Base-by-base conservation (phyloP, 2,888 invertebrate species). In the Marasmarcha lunaedactyla region DNA sequence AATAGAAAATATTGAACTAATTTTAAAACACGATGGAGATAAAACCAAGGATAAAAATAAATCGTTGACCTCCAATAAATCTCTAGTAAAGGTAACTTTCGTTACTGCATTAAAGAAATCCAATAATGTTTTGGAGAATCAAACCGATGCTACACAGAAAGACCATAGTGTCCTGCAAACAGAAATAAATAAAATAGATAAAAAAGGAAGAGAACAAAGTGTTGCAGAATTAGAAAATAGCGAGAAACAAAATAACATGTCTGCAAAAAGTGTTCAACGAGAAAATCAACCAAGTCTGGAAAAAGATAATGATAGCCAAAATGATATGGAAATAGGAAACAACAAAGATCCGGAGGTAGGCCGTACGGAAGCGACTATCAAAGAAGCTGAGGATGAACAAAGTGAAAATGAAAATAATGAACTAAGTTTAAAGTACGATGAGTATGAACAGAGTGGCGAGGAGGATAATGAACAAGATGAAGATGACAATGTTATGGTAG, bases 401-500 rank as follows among this genome's bases (percentile, higher is more conserved):
- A 35, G 35, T 34, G 33, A 26, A 40, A 27, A 39, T 4, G 13
- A 36, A 11, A 40, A 42, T 38, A 33, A 42, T 35, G 33, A 37
- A 3, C 38, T 37, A 20, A 15, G 35, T 1, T 26, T 41, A 1
- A 13, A 46, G 9, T 15, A 41, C 37, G 34, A 35, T 9, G 33
- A 38, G 11, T 6, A 26, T 34, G 41, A 43, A 33, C 42, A 42
- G 39, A 34, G 37, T 4, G 40, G 46, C 15, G 37, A 33, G 25
- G 42, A 40, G 14, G 42, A 37, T 30, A 33, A 34, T 11, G 40
- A 33, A 36, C 37, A 27, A n/a, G 6, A 15, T 7, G 39, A 40
- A n/a, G 37, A 45, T 25, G 30, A 39, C 11, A 43, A 45, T 38
- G 37, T 49, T 37, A 41, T 48, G 12, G 40, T 43, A 13, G 49